A percentile compares a stretch with the other conserved stretches of the same genome.
These are phyloP conservation scores for Epistrophe grossulariae DNA, from an alignment of 2,888 invertebrate genomes.

Conservation along the genomic window DNA sequence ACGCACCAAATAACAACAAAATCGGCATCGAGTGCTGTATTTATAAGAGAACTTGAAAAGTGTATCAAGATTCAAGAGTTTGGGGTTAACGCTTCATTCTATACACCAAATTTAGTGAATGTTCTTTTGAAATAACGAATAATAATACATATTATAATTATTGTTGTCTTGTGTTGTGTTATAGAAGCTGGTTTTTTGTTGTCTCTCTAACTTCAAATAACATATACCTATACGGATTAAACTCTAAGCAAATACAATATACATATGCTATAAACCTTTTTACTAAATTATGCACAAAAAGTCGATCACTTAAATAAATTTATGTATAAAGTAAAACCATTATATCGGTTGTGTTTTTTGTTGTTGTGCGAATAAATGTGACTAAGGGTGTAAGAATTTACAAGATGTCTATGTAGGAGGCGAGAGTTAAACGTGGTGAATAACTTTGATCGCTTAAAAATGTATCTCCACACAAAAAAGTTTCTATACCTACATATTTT, in stretches of 20 bases:
- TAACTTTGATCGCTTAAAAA: background rate
- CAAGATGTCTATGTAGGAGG: constrained; percentile 14
- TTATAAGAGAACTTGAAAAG: constrained; percentile 68
- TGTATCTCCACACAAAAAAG: background rate
- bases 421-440: background rate
- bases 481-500: background rate
- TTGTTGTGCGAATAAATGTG: constrained; percentile 4
- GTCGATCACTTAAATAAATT: constrained; percentile 20
- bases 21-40: constrained; percentile 66
- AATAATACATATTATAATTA: too few species aligned
- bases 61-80: constrained; percentile 61
- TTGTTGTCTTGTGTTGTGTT: background rate
- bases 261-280: constrained; percentile 22
- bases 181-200: constrained; percentile 27
- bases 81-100: constrained; percentile 33
- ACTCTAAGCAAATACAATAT: background rate
- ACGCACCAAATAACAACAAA: constrained; percentile 73
- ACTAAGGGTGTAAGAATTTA: constrained; percentile 27
- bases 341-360: background rate
- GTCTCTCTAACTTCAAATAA: constrained; percentile 21
- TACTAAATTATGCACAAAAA: constrained; percentile 17
- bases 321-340: background rate
- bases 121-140: constrained; percentile 44
- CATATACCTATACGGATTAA: constrained; percentile 1
- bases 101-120: constrained; percentile 47